Evolutionary conservation across 1,140 invertebrate genomes (phyloP), one percentile per base, ranked within the genome.

Genomic region (Drosophila arawakana): DNA sequence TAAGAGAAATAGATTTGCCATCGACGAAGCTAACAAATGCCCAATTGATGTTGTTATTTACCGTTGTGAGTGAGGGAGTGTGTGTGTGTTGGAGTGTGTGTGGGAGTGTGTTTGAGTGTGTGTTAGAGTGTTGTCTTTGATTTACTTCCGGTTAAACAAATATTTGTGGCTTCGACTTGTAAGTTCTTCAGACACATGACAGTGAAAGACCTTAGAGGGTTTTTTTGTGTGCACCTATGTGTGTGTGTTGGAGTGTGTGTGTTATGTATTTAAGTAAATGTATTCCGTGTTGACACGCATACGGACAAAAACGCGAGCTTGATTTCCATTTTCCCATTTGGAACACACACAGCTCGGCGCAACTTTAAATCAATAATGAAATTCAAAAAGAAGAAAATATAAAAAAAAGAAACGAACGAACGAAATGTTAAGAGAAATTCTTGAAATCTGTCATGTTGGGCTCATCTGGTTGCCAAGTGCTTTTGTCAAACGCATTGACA

Each of bases 351-450:
- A 62, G 63, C 69, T 83, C 71, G 67, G 80, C 73, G 80, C 65
- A 89, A 89, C 84, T 83, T 88, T 88, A 89, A 88, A 88, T 88
- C 84, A 84, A 89, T 88, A 89, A 82, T 60, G 70, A 66, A 82
- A 69, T 75, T 60, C 58, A 47, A 59, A 74, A 66, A 65, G 47
- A 81, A 78, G 68, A 60, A 50, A 21, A 60, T n/a, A 13, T 15
- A 25, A 21, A 37, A 21, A 57, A 46, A 54, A 8, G 3, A 3
- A 30, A 30, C 3, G 6, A 30, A 30, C 25, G 25, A 6, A 30
- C 25, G 6, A 30, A 30, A 30, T 30, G 25, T 30, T 30, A 30
- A 30, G 25, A 13, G 13, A 55, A 54, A 73, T 68, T 73, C 71
- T 69, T 73, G 71, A 73, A 73, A 73, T 69, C 67, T 70, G 46